These are phyloP conservation scores for Pharmacophagus antenor DNA, from an alignment of 2,888 invertebrate genomes.

Conservation along the genomic window DNA sequence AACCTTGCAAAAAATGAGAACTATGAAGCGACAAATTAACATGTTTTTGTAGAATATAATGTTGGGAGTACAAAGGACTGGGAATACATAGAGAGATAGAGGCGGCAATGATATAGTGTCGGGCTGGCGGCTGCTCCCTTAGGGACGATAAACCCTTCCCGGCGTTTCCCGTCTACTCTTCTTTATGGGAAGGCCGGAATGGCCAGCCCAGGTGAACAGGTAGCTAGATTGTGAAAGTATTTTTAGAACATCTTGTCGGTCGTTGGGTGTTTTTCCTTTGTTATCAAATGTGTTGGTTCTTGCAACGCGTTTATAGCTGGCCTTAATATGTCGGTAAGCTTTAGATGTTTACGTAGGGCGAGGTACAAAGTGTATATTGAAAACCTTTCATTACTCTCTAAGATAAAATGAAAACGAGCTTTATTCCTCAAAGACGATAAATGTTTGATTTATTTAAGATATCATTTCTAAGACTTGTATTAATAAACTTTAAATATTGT, in stretches of 20 bases:
- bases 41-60: slow-evolving; percentile 62
- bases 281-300: slow-evolving; percentile 70
- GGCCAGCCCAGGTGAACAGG: slow-evolving; percentile 78
- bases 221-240: slow-evolving; percentile 78
- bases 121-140: slow-evolving; percentile 73
- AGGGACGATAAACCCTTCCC: slow-evolving; percentile 80
- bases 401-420: slow-evolving; percentile 6
- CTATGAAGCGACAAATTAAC: slow-evolving; percentile 47
- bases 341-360: slow-evolving; percentile 35
- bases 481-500: background rate
- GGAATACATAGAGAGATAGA: slow-evolving; percentile 66
- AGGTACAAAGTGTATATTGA: slow-evolving; percentile 30
- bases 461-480: background rate
- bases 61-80: slow-evolving; percentile 61
- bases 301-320: slow-evolving; percentile 56
- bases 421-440: background rate
- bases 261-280: slow-evolving; percentile 76
- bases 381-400: slow-evolving; percentile 23
- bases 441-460: background rate
- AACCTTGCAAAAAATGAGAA: slow-evolving; percentile 14
- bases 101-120: slow-evolving; percentile 78
- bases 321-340: slow-evolving; percentile 53
- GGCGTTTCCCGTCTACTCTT: slow-evolving; percentile 77
- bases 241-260: slow-evolving; percentile 78
- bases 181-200: slow-evolving; percentile 79